A percentile compares a stretch with the other conserved stretches of the same genome.
Conservation (phyloP, 2,888 invertebrate species). For the Aelia acuminata region DNA sequence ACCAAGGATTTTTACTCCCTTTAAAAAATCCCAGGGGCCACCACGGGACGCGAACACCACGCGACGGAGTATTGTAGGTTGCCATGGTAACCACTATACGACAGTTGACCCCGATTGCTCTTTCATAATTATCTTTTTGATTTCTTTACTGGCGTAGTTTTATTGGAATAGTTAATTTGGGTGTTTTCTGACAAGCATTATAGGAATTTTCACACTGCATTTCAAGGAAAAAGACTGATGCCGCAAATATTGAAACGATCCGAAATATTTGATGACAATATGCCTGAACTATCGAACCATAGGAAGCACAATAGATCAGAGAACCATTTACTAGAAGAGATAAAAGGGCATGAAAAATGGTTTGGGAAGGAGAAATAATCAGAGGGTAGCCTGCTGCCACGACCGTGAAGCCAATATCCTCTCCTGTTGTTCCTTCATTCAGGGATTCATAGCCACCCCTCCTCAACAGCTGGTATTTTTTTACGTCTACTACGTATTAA, state of each 20-base stretch:
- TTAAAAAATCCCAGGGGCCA: too few species aligned
- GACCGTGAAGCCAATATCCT: not conserved
- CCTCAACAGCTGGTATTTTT: constrained; percentile 1
- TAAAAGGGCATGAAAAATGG: constrained; percentile 30
- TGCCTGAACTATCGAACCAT: not conserved
- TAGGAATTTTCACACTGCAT: too few species aligned
- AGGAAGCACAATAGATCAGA: not conserved
- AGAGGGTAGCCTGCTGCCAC: not conserved
- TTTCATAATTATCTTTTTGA: too few species aligned
- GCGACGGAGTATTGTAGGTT: too few species aligned
- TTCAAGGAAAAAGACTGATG: too few species aligned
- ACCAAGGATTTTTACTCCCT: too few species aligned
- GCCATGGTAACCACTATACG: too few species aligned
- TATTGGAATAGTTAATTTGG: too few species aligned
- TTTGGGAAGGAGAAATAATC: not conserved
- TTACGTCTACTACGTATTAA: not conserved
- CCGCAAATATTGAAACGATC: not conserved
- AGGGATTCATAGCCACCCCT: constrained; percentile 27
- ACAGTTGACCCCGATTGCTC: too few species aligned
- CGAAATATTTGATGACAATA: not conserved
- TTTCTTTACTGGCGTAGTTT: too few species aligned
- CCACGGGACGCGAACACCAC: too few species aligned
- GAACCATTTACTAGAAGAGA: not conserved
- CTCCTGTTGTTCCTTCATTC: constrained; percentile 7
- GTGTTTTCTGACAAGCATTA: too few species aligned